These are phyloP conservation scores for Steatornis caripensis DNA, from an alignment of 2,113 vertebrate species.

Conservation along the genomic window DNA sequence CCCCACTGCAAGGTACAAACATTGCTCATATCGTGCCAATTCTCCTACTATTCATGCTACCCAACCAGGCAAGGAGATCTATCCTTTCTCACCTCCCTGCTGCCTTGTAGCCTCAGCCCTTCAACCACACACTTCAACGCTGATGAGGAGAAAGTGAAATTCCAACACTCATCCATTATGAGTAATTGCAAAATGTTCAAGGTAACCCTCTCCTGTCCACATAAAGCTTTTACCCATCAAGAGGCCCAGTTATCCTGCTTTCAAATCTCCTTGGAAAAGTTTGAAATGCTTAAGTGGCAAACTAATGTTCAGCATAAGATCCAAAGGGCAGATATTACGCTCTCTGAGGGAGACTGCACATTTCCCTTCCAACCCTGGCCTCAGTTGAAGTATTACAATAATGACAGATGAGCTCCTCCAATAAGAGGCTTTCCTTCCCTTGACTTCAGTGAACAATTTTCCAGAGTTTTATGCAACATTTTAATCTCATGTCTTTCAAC, in stretches of 20 bases:
- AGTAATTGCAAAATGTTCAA: background rate
- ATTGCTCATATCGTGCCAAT: background rate
- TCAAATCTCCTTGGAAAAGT: constrained; percentile 19
- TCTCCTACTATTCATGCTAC: background rate
- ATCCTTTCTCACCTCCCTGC: background rate
- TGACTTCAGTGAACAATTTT: constrained; percentile 38
- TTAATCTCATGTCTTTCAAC: constrained; percentile 47
- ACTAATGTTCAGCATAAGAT: constrained; percentile 15
- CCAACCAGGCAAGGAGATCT: background rate
- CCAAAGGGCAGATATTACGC: background rate
- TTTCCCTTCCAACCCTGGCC: constrained; percentile 32
- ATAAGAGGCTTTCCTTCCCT: constrained; percentile 59
- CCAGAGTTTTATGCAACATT: constrained; percentile 50
- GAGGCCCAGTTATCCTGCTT: background rate
- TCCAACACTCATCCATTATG: background rate
- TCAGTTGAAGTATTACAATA: constrained; percentile 41
- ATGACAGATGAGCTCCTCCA: constrained; percentile 59
- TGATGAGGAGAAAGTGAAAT: background rate
- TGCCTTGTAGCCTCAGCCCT: background rate
- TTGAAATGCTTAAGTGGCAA: constrained; percentile 24
- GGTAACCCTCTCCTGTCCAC: background rate
- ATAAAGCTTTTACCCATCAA: background rate
- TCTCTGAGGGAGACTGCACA: background rate
- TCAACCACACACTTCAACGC: background rate
- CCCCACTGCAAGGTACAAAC: background rate